Percentiles rank a stretch among this genome's conserved stretches.
Conservation (phyloP, 1,140 invertebrate genomes). For the Gerris buenoi region DNA sequence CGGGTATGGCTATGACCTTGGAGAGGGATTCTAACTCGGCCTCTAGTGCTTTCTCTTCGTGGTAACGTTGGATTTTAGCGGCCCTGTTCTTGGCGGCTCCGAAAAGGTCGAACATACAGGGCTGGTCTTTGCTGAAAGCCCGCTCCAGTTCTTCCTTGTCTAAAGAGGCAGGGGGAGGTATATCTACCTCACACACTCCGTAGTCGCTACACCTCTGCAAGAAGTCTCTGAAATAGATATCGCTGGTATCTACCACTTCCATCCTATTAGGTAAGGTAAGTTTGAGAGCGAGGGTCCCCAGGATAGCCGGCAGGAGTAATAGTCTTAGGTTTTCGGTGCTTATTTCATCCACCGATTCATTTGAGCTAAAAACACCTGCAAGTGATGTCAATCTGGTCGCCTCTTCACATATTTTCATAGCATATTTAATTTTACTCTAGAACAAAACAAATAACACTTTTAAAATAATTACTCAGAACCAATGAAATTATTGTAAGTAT, state of each 20-base stretch:
- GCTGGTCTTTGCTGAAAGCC: conserved; percentile 16
- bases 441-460: conserved; percentile 14
- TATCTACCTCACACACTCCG: conserved; percentile 45
- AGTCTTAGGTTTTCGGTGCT: conserved; percentile 71
- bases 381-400: conserved; percentile 60
- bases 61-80: conserved; percentile 63
- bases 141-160: background rate
- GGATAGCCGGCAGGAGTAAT: conserved; percentile 63
- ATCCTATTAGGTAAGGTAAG: conserved; percentile 40
- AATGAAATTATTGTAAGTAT: background rate
- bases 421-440: conserved; percentile 47
- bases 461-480: background rate
- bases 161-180: conserved; percentile 28
- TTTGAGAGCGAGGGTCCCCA: conserved; percentile 58
- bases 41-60: conserved; percentile 63
- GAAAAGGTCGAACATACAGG: conserved; percentile 18
- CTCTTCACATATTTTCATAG: conserved; percentile 58
- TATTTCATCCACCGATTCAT: conserved; percentile 77
- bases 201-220: conserved; percentile 63
- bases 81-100: conserved; percentile 33
- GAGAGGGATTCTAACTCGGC: conserved; percentile 35
- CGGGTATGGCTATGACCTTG: conserved; percentile 27
- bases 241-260: conserved; percentile 52
- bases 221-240: conserved; percentile 76
- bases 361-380: conserved; percentile 67